Evolutionary conservation across 92 coral and sea anemone genomes (phyloP).

Genomic region (Desmophyllum pertusum): DNA sequence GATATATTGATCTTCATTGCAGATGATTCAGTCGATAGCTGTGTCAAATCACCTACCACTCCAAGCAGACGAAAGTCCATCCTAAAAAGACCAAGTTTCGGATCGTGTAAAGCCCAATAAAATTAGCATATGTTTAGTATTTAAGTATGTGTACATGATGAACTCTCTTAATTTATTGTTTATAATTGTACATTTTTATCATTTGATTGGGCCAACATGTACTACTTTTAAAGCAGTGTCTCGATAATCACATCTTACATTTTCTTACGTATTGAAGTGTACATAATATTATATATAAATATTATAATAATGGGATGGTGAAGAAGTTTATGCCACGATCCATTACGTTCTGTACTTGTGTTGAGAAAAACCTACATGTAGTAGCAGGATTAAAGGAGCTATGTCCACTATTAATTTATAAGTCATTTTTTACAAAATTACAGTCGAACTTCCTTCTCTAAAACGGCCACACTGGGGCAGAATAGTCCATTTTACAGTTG

Average conservation of each 20-base stretch:
- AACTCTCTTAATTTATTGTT: background rate
- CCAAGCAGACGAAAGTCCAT: conserved; percentile 73
- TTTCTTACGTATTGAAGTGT: background rate
- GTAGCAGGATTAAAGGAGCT: background rate
- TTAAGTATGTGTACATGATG: background rate
- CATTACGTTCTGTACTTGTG: background rate
- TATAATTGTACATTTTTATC: background rate
- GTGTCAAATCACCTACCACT: conserved; percentile 56
- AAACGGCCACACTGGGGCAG: too few species aligned
- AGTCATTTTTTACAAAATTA: background rate
- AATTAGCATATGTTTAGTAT: background rate
- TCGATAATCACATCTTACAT: background rate
- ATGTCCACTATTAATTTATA: background rate
- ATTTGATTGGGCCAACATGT: background rate
- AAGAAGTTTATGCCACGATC: background rate
- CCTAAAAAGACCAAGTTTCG: conserved; percentile 89
- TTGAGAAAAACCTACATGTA: background rate
- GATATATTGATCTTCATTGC: background rate
- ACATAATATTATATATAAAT: background rate
- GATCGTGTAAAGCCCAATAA: conserved; percentile 90
- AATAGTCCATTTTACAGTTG: too few species aligned
- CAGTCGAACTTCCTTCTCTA: too few species aligned
- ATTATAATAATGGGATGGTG: background rate
- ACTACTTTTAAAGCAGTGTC: background rate
- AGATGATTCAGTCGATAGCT: conserved; percentile 70